Percentiles rank a stretch among this genome's conserved stretches.
These are phyloP conservation scores for Agrotis clavis DNA, from an alignment of 2,888 invertebrate genomes.

Conservation along the genomic window DNA sequence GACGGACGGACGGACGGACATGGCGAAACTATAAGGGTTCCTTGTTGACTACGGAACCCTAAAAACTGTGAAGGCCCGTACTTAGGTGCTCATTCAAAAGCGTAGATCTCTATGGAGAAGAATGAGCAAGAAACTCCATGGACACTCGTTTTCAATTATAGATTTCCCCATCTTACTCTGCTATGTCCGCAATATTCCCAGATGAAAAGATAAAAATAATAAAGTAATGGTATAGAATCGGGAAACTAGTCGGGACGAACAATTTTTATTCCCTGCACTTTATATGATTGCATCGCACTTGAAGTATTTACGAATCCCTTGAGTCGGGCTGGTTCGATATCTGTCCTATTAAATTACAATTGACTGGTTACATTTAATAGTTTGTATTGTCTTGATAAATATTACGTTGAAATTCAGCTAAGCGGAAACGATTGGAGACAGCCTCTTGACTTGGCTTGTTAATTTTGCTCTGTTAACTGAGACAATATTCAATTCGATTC, in stretches of 20 bases:
- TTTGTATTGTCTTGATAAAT: conserved; percentile 9
- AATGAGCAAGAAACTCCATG: too few relatives aligned
- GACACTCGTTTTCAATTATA: background rate
- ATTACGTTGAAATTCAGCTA: conserved; percentile 7
- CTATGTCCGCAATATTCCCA: conserved; percentile 5
- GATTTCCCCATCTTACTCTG: conserved; percentile 4
- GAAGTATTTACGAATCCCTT: conserved; percentile 13
- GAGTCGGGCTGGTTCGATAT: background rate
- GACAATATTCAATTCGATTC: background rate
- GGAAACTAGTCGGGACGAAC: background rate
- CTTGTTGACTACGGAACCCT: too few relatives aligned
- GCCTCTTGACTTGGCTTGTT: conserved; percentile 6
- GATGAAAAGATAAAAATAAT: conserved; percentile 11
- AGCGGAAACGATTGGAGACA: conserved; percentile 8
- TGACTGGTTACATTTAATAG: conserved; percentile 1
- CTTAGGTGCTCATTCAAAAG: too few relatives aligned
- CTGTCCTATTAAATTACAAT: conserved; percentile 14
- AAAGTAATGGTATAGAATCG: conserved; percentile 16
- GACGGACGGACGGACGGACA: too few relatives aligned
- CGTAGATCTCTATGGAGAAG: too few relatives aligned
- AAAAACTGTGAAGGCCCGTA: too few relatives aligned
- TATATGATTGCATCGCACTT: conserved; percentile 23
- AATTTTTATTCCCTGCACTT: conserved; percentile 15
- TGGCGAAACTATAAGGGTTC: too few relatives aligned
- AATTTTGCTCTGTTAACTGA: conserved; percentile 14